phyloP scores from a whole-genome alignment of 30 jellyfish, hydroid and myxozoan species.

The Cassiopea andromeda region DNA sequence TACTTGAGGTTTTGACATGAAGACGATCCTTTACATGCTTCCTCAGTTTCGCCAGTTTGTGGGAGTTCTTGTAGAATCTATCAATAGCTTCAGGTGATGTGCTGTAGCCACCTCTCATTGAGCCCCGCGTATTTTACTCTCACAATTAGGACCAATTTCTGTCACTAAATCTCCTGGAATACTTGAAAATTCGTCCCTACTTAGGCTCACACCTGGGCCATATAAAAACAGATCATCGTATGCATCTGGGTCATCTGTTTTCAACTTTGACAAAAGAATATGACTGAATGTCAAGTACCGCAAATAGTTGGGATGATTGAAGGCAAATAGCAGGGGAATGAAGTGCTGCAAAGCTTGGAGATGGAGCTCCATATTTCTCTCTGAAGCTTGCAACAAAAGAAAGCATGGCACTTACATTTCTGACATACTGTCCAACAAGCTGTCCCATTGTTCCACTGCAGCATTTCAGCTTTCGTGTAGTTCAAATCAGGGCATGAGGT shows the following conservation, averaged over 20 bases:
- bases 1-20: slow-evolving; percentile 47
- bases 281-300: slow-evolving; percentile 68
- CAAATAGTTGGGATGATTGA: slow-evolving; percentile 60
- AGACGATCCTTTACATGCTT: slow-evolving; percentile 54
- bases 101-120: slow-evolving; percentile 66
- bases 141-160: slow-evolving; percentile 57
- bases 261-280: slow-evolving; percentile 55
- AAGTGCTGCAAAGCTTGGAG: slow-evolving; percentile 38
- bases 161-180: slow-evolving; percentile 63
- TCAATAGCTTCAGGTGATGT: slow-evolving; percentile 62
- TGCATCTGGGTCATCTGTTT: slow-evolving; percentile 61
- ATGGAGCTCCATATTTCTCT: slow-evolving; percentile 30
- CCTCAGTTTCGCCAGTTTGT: slow-evolving; percentile 61
- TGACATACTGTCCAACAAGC: slow-evolving; percentile 43
- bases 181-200: slow-evolving; percentile 53
- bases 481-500: slow-evolving; percentile 46
- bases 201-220: slow-evolving; percentile 55
- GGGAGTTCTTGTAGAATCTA: slow-evolving; percentile 51
- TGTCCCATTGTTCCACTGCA: slow-evolving; percentile 56
- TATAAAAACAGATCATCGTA: slow-evolving; percentile 43
- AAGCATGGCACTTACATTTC: slow-evolving; percentile 56
- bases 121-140: slow-evolving; percentile 59
- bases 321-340: slow-evolving; percentile 63
- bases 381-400: slow-evolving; percentile 65
- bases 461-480: slow-evolving; percentile 52